A percentile compares a stretch with the other conserved stretches of the same genome.
These are phyloP conservation scores for Paracanthobrama guichenoti DNA, from an alignment of 2,113 vertebrate genomes.

Conservation along the genomic window DNA sequence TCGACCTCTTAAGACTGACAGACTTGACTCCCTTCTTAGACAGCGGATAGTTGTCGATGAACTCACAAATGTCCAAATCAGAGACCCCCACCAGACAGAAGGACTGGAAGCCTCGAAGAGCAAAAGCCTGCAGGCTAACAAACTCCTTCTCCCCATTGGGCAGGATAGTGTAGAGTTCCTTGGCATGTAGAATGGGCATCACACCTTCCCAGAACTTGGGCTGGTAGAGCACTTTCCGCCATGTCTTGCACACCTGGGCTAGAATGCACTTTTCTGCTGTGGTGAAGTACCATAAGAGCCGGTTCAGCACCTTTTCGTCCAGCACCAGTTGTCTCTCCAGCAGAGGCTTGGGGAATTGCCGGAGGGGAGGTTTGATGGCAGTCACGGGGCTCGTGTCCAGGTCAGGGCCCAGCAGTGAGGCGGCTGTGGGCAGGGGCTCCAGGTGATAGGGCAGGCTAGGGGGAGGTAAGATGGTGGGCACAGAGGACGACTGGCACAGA, in stretches of 20 bases:
- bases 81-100: constrained; percentile 99
- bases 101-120: constrained; percentile 89
- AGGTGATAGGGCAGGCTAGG: constrained; percentile 82
- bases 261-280: constrained; percentile 92
- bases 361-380: constrained; percentile 75
- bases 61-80: constrained; percentile 98
- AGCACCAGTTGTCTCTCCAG: constrained; percentile 87
- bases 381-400: constrained; percentile 71
- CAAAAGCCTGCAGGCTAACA: constrained; percentile 94
- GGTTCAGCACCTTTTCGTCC: constrained; percentile 95
- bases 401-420: constrained; percentile 78
- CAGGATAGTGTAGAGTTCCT: constrained; percentile 93
- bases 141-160: constrained; percentile 95
- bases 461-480: constrained; percentile 85
- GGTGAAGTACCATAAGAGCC: constrained; percentile 98
- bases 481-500: constrained; percentile 92
- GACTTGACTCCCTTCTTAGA: constrained; percentile 98
- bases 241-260: constrained; percentile 96
- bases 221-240: constrained; percentile 97
- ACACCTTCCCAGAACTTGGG: constrained; percentile 97
- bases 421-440: constrained; percentile 80
- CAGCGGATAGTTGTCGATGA: constrained; percentile 98
- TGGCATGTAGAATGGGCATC: constrained; percentile 93
- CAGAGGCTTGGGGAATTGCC: constrained; percentile 75
- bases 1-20: constrained; percentile 97